Base-by-base conservation (phyloP, 2,888 invertebrate species). In the Exocentrus adspersus region DNA sequence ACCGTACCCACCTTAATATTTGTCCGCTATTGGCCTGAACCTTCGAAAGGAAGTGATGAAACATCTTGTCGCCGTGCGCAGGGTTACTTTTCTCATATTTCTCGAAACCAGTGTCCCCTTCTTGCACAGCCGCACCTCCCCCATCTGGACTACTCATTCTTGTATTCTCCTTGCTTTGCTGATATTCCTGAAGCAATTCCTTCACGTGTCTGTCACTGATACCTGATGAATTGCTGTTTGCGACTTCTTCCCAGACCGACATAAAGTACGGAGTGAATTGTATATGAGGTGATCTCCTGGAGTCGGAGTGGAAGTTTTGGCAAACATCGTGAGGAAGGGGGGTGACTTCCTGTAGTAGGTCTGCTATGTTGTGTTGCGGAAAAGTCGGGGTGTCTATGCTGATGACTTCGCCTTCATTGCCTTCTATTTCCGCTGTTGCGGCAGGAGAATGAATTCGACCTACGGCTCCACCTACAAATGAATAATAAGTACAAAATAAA, bases 351-450 rank as follows among this genome's bases (percentile, higher is more conserved):
- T 90, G 89, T n/a, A 93, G 81, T 32, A 94, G 80, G 41, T 89
- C 87, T 70, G 89, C 84, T 54, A 93, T 82, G 81, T 93, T 90
- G 64, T 86, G 87, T 73, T 88, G 87, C 1, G 92, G 91, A 45
- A 87, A 85, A 5, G 89, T 88, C 0, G 93, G 92, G 0, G 91
- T 89, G 72, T 94, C 94, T 14, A 92, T 90, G 32, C 87, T 87
- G 0, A 93, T 90, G 5, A 92, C 86, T 76, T 92, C 92, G 0
- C 90, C 89, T 76, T 93, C 93, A 72, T 92, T 90, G 0, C 90
- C 92, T 79, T 94, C 94, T n/a, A 94, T 88, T 80, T 93, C 93
- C 0, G 94, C 94, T 0, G 89, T 90, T 3, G 91, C 89, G 45
- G 86, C 85, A 0, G 86, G 85, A 0, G 86, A 85, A 71, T 86